A percentile compares a stretch with the other conserved stretches of the same genome.
These are phyloP conservation scores for Embidobia sp. DNA, from an alignment of 2,888 invertebrate species.

Conservation along the genomic window DNA sequence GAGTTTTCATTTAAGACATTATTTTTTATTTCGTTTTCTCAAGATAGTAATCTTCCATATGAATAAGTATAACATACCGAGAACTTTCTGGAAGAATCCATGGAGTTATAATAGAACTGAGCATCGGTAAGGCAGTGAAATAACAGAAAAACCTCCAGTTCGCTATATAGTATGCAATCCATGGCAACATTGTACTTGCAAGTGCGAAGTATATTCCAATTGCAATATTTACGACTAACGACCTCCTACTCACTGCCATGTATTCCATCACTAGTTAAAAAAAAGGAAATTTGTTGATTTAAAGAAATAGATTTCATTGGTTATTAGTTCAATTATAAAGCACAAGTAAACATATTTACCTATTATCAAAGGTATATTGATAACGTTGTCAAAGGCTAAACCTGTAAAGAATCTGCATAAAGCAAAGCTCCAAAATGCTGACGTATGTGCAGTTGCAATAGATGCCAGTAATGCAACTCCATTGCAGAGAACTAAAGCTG, in stretches of 20 bases:
- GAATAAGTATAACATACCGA: constrained; percentile 74
- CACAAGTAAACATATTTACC: too few species aligned
- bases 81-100: constrained; percentile 83
- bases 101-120: constrained; percentile 80
- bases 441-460: constrained; percentile 80
- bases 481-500: constrained; percentile 82
- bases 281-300: background rate
- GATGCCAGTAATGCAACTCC: constrained; percentile 81
- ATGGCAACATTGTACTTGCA: constrained; percentile 82
- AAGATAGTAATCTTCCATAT: too few species aligned
- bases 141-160: constrained; percentile 82
- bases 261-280: constrained; percentile 82
- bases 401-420: constrained; percentile 83
- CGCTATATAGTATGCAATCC: constrained; percentile 82
- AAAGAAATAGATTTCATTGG: too few species aligned
- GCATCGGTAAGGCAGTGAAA: constrained; percentile 81
- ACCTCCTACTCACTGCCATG: constrained; percentile 82
- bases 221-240: constrained; percentile 82
- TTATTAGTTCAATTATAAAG: too few species aligned
- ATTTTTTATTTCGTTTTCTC: background rate
- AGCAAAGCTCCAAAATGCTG: constrained; percentile 81
- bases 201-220: constrained; percentile 83
- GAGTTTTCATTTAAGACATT: too few species aligned
- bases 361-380: constrained; percentile 83
- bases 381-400: constrained; percentile 83